Evolutionary conservation across 1,140 invertebrate genomes (phyloP).

Genomic region (Papilio xuthus): DNA sequence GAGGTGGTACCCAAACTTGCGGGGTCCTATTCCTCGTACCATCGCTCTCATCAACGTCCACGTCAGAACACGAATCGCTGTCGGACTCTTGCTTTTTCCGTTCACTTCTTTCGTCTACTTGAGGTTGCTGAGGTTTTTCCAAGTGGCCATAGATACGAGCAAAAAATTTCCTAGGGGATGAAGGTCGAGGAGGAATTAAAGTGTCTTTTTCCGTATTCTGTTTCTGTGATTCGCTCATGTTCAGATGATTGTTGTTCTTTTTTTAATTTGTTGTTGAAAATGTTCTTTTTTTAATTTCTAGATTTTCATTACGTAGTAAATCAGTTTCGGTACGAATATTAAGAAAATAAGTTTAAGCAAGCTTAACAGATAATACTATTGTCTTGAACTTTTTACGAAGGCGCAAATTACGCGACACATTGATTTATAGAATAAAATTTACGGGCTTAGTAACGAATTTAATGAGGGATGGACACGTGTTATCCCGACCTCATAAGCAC

Average conservation of each 20-base stretch:
- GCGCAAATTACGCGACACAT: background rate
- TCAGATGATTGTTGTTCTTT: slow-evolving; percentile 19
- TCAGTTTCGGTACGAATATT: background rate
- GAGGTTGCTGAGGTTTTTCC: slow-evolving; percentile 63
- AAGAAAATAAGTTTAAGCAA: background rate
- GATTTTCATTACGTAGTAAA: background rate
- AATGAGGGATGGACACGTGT: slow-evolving; percentile 51
- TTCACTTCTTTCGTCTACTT: slow-evolving; percentile 44
- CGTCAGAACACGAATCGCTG: slow-evolving; percentile 77
- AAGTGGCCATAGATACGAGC: slow-evolving; percentile 85
- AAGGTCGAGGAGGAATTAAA: slow-evolving; percentile 79
- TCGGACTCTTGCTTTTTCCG: slow-evolving; percentile 47
- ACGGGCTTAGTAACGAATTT: slow-evolving; percentile 10
- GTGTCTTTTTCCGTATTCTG: slow-evolving; percentile 46
- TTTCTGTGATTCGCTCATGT: slow-evolving; percentile 50
- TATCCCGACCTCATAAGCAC: slow-evolving; percentile 50
- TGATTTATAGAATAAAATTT: background rate
- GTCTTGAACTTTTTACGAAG: background rate
- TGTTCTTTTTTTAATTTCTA: background rate
- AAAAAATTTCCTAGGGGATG: slow-evolving; percentile 86
- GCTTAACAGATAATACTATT: background rate
- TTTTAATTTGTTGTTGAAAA: too few species aligned
- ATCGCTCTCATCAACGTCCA: slow-evolving; percentile 70
- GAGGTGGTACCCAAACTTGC: slow-evolving; percentile 63
- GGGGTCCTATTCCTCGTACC: slow-evolving; percentile 40